Percentiles rank a stretch among this genome's conserved stretches.
Evolutionary conservation across 2,113 vertebrate genomes (phyloP).

Genomic region (Pao palembangensis): DNA sequence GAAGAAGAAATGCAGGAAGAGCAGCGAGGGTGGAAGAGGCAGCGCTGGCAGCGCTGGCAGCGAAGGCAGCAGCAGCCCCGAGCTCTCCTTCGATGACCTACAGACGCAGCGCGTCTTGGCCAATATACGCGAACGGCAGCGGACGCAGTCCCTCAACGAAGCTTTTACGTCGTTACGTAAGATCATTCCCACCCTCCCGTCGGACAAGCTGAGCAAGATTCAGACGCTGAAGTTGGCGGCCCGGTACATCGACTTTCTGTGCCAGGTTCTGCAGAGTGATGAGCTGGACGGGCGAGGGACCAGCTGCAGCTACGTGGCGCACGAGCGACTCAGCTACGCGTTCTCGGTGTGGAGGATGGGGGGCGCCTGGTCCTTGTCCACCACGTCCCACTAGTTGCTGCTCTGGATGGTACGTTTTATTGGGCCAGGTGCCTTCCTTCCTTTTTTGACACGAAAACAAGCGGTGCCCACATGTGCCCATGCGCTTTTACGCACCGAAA

Average conservation of each 20-base stretch:
- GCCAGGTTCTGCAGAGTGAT: constrained; percentile 95
- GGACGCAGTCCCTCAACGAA: constrained; percentile 96
- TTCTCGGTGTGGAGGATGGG: constrained; percentile 99
- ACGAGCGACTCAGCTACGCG: constrained; percentile 95
- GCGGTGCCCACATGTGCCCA: neutral
- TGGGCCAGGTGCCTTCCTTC: no score
- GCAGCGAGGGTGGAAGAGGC: constrained; percentile 81
- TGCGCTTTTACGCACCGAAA: constrained; percentile 28
- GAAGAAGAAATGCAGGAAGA: constrained; percentile 86
- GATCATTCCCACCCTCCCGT: constrained; percentile 97
- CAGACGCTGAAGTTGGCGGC: constrained; percentile 96
- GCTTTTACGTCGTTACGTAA: constrained; percentile 93
- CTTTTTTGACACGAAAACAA: neutral
- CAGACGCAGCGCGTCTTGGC: constrained; percentile 97
- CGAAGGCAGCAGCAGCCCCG: constrained; percentile 84
- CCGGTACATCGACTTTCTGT: constrained; percentile 97
- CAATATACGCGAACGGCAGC: constrained; percentile 94
- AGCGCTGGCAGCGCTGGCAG: constrained; percentile 79
- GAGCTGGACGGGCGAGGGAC: constrained; percentile 96
- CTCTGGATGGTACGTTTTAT: constrained; percentile 1
- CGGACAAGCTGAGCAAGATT: constrained; percentile 98
- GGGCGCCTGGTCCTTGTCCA: constrained; percentile 94
- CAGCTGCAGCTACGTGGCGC: constrained; percentile 98
- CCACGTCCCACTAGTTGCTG: constrained; percentile 86
- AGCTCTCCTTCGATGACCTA: constrained; percentile 90